Percentiles rank a stretch among this genome's conserved stretches.
phyloP scores from a whole-genome alignment of 2,888 invertebrate genomes.

The Acrobasis repandana region DNA sequence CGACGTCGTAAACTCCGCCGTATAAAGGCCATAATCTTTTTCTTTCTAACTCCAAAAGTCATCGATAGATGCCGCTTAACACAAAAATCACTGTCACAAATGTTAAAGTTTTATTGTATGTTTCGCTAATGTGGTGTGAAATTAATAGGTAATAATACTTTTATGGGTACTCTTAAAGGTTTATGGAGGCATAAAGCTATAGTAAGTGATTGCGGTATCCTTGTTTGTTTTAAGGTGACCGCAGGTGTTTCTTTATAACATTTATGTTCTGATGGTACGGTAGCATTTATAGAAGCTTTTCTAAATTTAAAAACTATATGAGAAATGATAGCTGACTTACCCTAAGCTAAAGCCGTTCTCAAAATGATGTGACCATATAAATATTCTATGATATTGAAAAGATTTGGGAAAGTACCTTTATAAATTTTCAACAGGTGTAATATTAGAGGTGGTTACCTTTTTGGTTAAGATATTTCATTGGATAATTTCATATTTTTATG shows the following conservation, averaged over 20 bases:
- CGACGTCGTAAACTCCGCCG: slow-evolving; percentile 77
- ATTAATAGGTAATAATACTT: slow-evolving; percentile 82
- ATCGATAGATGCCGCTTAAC: slow-evolving; percentile 74
- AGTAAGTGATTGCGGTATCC: slow-evolving; percentile 66
- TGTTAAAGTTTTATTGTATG: slow-evolving; percentile 81
- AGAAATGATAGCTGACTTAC: background rate
- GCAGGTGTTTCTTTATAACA: slow-evolving; percentile 56
- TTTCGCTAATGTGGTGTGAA: slow-evolving; percentile 83
- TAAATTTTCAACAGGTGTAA: too few relatives aligned
- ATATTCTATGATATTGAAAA: too few relatives aligned
- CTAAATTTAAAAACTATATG: background rate
- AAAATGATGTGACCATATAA: too few relatives aligned
- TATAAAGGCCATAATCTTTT: slow-evolving; percentile 81
- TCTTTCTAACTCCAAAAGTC: slow-evolving; percentile 56
- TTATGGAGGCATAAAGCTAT: slow-evolving; percentile 75
- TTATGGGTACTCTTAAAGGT: slow-evolving; percentile 77
- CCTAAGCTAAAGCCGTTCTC: too few relatives aligned
- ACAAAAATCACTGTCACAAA: slow-evolving; percentile 77
- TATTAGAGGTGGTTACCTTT: too few relatives aligned
- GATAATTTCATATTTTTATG: too few relatives aligned
- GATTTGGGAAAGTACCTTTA: too few relatives aligned
- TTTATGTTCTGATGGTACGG: slow-evolving; percentile 32
- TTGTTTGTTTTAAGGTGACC: slow-evolving; percentile 74
- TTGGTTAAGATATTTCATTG: too few relatives aligned
- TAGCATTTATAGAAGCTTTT: slow-evolving; percentile 23